These are phyloP conservation scores for Opisthograptis luteolata DNA, from an alignment of 2,888 invertebrate species.

Conservation along the genomic window DNA sequence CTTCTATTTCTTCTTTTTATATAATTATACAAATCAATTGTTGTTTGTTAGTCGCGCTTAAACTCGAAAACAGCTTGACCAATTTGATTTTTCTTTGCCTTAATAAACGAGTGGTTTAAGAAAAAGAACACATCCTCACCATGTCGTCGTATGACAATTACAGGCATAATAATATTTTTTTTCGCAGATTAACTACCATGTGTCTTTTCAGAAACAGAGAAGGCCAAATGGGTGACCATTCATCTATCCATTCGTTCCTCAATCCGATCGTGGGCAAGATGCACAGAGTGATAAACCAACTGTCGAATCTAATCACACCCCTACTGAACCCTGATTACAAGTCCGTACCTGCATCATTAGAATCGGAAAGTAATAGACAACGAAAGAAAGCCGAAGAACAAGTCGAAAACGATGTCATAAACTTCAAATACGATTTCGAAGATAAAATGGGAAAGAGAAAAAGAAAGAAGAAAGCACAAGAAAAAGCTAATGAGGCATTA, in stretches of 20 bases:
- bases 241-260: conserved; percentile 33
- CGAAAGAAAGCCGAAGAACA: no score
- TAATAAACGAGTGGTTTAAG: no score
- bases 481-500: conserved; percentile 25
- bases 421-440: conserved; percentile 32
- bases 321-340: conserved; percentile 27
- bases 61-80: no score
- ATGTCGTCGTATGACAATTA: neutral
- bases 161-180: no score
- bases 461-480: conserved; percentile 14
- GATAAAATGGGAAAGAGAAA: conserved; percentile 30
- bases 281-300: conserved; percentile 54
- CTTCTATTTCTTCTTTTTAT: no score
- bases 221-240: conserved; percentile 42
- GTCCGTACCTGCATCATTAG: neutral
- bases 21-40: no score
- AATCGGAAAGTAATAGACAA: no score
- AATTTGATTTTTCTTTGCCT: no score
- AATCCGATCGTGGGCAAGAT: conserved; percentile 50
- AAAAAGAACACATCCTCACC: no score
- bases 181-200: no score
- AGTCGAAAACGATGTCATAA: neutral
- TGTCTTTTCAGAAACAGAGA: conserved; percentile 52
- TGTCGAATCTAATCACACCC: conserved; percentile 52
- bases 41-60: no score